These are phyloP conservation scores for Esperia sulphurella DNA, from an alignment of 2,888 invertebrate species.

Conservation along the genomic window DNA sequence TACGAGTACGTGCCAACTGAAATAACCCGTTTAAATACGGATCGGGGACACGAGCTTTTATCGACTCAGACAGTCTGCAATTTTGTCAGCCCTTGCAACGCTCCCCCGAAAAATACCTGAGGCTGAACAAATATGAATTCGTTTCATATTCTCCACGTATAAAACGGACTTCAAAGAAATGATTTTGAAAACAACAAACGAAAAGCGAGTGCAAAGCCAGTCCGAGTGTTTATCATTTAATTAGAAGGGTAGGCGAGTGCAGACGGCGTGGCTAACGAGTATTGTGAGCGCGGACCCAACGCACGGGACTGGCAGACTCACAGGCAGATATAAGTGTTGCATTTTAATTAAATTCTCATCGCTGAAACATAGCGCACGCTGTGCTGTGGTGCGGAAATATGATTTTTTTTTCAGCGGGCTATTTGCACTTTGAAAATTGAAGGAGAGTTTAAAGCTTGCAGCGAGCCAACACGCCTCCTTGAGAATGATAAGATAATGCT, in stretches of 20 bases:
- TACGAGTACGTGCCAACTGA: constrained; percentile 32
- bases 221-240: constrained; percentile 48
- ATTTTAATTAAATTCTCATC: constrained; percentile 62
- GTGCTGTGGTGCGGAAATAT: constrained; percentile 23
- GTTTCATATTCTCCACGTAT: constrained; percentile 19
- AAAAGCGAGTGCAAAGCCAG: constrained; percentile 20
- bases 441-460: constrained; percentile 31
- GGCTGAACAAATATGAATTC: constrained; percentile 22
- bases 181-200: constrained; percentile 25
- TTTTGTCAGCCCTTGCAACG: constrained; percentile 20
- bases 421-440: constrained; percentile 36
- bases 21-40: constrained; percentile 55
- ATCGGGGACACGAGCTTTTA: constrained; percentile 42
- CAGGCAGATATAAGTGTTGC: constrained; percentile 39
- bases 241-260: constrained; percentile 25
- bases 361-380: constrained; percentile 33
- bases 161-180: constrained; percentile 31
- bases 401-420: constrained; percentile 32
- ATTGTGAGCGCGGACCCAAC: background rate
- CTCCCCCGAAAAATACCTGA: constrained; percentile 2
- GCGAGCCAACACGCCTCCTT: constrained; percentile 26
- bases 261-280: constrained; percentile 6
- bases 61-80: constrained; percentile 52
- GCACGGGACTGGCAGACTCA: constrained; percentile 13
- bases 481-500: constrained; percentile 42